Base-by-base conservation (phyloP, 2,113 vertebrate species). In the Etia nguti region DNA sequence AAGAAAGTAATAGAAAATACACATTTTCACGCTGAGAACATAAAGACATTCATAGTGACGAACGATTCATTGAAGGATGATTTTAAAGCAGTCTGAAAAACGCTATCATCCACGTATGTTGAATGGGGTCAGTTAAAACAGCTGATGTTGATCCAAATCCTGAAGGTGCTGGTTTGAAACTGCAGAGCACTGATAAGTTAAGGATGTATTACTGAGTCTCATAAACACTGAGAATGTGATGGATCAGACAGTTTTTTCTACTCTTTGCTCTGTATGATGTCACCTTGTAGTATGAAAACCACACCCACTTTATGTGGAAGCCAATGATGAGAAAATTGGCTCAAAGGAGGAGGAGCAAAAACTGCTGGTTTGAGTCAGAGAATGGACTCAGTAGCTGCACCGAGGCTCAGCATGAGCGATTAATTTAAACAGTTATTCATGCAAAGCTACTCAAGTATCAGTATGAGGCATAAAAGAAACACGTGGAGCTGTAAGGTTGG, bases 21-120 rank as follows among this genome's bases (percentile, higher is more conserved):
- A 60, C 16, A 2, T 60, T 34, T 62, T 36, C 59, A 62, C 26
- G 34, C 5, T 10, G 8, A 60, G 9, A 62, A 7, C 16, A 62
- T 0, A 16, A 62, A 73, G 13, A 24, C 65, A 0, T 70, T 70
- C 5, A 16, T 10, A 16, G 68, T 29, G 15, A 46, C 5, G 1
- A 46, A 3, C n/a, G 13, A 26, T 16, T 43, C 34, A 8, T 3
- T 6, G 60, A 36, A 34, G 38, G 60, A 22, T 68, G 8, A 6
- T 16, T 70, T 0, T 26, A 43, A 41, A 70, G 0, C 38, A 73
- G 22, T 10, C 38, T 6, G 38, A 6, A 12, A 46, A 46, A 46
- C 43, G 12, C 43, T 5, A 6, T 46, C 43, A 6, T 46, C 11
- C 43, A 6, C 5, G 5, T 13, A 6, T 7, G 6, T 48, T 43